Percentiles rank a stretch among this genome's conserved stretches.
Conservation (phyloP, 2,797 vertebrate species). For the Gephyroberyx darwinii region DNA sequence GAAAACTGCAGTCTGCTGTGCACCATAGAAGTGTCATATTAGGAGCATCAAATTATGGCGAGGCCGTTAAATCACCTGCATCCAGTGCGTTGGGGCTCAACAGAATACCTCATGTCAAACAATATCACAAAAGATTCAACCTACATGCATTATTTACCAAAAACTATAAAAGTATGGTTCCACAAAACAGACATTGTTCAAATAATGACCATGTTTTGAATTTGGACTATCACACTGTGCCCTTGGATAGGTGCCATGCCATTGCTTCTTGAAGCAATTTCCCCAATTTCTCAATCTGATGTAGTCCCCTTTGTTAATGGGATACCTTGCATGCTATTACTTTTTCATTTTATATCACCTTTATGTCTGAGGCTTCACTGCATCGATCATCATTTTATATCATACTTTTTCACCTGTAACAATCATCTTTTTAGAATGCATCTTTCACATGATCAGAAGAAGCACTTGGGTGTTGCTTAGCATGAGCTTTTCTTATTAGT, state of each 20-base stretch:
- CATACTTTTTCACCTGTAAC: background rate
- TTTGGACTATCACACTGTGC: too few relatives aligned
- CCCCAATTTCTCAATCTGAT: background rate
- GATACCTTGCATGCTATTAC: background rate
- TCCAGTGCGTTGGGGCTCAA: too few relatives aligned
- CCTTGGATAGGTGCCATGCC: too few relatives aligned
- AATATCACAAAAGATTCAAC: too few relatives aligned
- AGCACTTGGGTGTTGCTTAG: conserved; percentile 25
- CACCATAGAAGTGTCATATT: background rate
- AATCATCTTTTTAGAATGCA: background rate
- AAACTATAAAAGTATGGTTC: too few relatives aligned
- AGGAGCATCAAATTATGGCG: background rate
- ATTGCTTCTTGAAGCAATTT: background rate
- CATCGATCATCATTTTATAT: background rate
- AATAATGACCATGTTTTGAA: too few relatives aligned
- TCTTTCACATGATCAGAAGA: background rate
- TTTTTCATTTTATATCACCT: background rate
- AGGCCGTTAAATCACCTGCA: background rate
- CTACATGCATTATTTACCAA: too few relatives aligned
- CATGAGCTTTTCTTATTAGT: conserved; percentile 22
- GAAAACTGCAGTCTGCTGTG: too few relatives aligned
- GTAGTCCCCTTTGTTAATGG: background rate
- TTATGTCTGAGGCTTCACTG: background rate
- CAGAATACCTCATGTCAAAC: too few relatives aligned
- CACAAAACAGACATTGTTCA: too few relatives aligned